Base-by-base conservation (phyloP, 2,113 vertebrate genomes). In the Perognathus longimembris region DNA sequence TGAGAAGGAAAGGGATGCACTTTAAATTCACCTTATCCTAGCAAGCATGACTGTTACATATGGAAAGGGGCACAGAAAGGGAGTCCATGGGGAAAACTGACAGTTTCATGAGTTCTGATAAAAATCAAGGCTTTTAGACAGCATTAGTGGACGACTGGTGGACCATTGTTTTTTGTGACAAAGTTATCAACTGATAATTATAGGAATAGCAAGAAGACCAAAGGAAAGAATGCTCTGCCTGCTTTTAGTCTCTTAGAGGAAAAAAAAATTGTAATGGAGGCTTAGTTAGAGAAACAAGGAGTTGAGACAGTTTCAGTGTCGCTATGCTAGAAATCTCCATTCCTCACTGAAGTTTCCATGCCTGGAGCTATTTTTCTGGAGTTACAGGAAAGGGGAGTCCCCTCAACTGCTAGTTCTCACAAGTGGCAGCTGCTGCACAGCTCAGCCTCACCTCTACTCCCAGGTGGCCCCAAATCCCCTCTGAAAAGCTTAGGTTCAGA, bases 401-500 rank as follows among this genome's bases (percentile, higher is more conserved):
- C 59, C 36, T 85, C 59, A 45, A 66, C 34, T 32, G 17, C 73
- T 45, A 83, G 45, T 93, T 94, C 36, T 40, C 88, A 87, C 50
- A 83, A 80, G 14, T 38, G 67, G 18, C 21, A 32, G 32, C 73
- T 40, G 11, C 8, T 32, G 40, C 10, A 17, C 42, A 32, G n/a
- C 61, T 82, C 80, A 87, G 74, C 84, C 70, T 89, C 50, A 88
- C 94, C 74, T 88, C 71, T 90, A 61, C 34, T 50, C 74, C 38
- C 67, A 66, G n/a, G 81, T 90, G 85, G 95, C 94, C 96, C 90
- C 96, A 95, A 96, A 95, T 96, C 89, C 82, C 80, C 71, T 96
- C 80, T 95, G 84, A 95, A 96, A 97, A 71, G 42, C 12, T 57
- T 15, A 4, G 67, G 78, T 95, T 96, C 94, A 90, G 59, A 74